Evolutionary conservation across 2,797 vertebrate species (phyloP), one percentile per base, ranked within the genome.

Genomic region (Melanotaenia trifasciata): DNA sequence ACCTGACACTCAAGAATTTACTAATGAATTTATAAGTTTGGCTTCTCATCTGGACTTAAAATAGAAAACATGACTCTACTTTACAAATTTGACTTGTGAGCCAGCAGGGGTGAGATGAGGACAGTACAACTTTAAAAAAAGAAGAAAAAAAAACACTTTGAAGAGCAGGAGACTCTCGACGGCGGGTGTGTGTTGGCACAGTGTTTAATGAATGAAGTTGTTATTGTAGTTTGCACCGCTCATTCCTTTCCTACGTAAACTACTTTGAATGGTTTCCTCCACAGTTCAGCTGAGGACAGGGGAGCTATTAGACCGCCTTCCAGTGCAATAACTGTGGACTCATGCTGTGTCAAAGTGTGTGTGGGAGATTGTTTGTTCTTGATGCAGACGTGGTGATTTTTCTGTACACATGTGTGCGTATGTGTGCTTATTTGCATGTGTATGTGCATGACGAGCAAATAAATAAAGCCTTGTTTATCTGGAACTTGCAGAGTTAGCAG

Each of bases 241-340:
- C 66, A 30, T 67, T 79, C 62, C 70, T 77, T 69, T 68, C 22
- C 72, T 72, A 73, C 72, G 66, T 84, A 67, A 79, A 76, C 80
- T 9, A 9, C 70, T 81, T 66, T 9, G 58, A 62, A 32, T 79
- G 78, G 78, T 78, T 84, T 87, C 72, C 75, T 83, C 57, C 47
- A 24, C 59, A 78, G 91, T 91, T 93, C 90, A 93, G 64, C 76
- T 59, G 83, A 92, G 91, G 89, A 93, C 87, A 90, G 45, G 47
- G 18, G 26, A 72, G 79, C 79, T 76, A 79, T 83, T 72, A 84
- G 72, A 89, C 64, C 10, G 58, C 80, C 75, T 85, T 80, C 73
- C 77, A 69, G 43, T 43, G 74, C 83, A 81, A 84, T 85, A 89
- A 88, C 79, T 26, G 66, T 16, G 51, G 78, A 60, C 76, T 77